These are phyloP conservation scores for Sternarchorhynchus goeldii DNA, from an alignment of 2,797 vertebrate species.

Conservation along the genomic window DNA sequence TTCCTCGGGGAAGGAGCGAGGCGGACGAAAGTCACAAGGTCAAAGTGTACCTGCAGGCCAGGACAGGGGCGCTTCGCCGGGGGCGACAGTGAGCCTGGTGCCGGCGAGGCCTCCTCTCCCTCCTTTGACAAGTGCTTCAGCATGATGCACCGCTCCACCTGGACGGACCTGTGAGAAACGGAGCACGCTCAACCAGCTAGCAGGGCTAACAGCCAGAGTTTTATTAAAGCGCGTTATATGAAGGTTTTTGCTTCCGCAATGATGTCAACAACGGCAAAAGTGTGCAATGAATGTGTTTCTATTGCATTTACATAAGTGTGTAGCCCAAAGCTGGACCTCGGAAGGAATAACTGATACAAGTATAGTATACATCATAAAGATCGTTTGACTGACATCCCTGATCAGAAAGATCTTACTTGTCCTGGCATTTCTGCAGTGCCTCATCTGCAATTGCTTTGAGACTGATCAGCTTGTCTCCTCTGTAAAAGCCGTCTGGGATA, in stretches of 20 bases:
- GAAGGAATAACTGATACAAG: too few species aligned
- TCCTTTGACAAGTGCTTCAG: conserved; percentile 90
- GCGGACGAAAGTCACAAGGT: neutral
- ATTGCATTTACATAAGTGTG: too few species aligned
- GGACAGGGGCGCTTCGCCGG: conserved; percentile 88
- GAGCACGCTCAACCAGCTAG: neutral
- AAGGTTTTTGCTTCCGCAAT: too few species aligned
- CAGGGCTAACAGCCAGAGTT: too few species aligned
- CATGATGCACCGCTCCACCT: conserved; percentile 84
- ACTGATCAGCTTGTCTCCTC: conserved; percentile 95
- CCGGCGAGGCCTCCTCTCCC: conserved; percentile 61
- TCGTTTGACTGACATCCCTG: too few species aligned
- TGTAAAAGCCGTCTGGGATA: conserved; percentile 90
- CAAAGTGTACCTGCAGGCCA: conserved; percentile 82
- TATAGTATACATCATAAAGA: too few species aligned
- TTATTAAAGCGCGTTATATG: too few species aligned
- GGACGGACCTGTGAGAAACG: conserved; percentile 73
- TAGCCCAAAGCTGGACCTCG: too few species aligned
- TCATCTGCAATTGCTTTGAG: conserved; percentile 93
- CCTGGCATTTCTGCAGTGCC: conserved; percentile 87
- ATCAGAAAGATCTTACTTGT: conserved; percentile 79
- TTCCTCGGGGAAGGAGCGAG: neutral
- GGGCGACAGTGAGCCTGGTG: conserved; percentile 76
- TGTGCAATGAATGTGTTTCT: too few species aligned
- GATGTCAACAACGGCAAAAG: too few species aligned